Percentiles rank a stretch among this genome's conserved stretches.
These are phyloP conservation scores for Dufourea novaeangliae DNA, from an alignment of 1,140 invertebrate species.

Conservation along the genomic window DNA sequence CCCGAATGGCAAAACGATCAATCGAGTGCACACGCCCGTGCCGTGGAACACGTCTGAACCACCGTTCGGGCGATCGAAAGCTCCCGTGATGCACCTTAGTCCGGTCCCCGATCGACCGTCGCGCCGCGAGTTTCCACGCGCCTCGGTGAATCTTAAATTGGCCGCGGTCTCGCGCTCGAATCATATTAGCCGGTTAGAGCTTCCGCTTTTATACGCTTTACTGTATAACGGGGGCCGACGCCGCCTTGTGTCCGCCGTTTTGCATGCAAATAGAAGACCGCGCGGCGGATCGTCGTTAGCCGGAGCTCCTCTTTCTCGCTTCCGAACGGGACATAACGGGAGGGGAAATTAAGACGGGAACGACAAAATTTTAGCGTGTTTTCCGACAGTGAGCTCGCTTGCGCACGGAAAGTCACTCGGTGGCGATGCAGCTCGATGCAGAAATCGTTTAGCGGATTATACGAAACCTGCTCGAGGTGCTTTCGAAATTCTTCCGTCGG, in stretches of 20 bases:
- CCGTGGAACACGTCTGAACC: too few relatives aligned
- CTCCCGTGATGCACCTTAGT: neutral
- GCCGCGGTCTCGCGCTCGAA: conserved; percentile 25
- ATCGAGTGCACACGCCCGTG: conserved; percentile 58
- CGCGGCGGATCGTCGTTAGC: neutral
- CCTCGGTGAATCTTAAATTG: conserved; percentile 43
- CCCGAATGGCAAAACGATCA: conserved; percentile 59
- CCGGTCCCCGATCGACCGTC: conserved; percentile 33
- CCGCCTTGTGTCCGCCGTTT: neutral
- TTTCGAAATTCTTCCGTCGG: too few relatives aligned
- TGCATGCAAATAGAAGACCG: neutral
- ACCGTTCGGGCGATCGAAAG: neutral
- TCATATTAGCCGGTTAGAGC: conserved; percentile 29
- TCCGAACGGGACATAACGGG: neutral
- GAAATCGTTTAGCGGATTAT: too few relatives aligned
- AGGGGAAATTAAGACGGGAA: neutral
- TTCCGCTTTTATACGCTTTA: conserved; percentile 24
- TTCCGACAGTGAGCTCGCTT: too few relatives aligned
- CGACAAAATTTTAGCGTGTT: neutral
- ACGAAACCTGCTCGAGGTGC: too few relatives aligned
- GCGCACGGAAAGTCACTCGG: too few relatives aligned
- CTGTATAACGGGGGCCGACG: neutral
- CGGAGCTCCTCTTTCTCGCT: neutral
- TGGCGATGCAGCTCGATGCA: too few relatives aligned
- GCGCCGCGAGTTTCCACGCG: neutral